Percentiles rank a stretch among this genome's conserved stretches.
Evolutionary conservation across 2,888 invertebrate species (phyloP).

Genomic region (Hypercompe scribonia): DNA sequence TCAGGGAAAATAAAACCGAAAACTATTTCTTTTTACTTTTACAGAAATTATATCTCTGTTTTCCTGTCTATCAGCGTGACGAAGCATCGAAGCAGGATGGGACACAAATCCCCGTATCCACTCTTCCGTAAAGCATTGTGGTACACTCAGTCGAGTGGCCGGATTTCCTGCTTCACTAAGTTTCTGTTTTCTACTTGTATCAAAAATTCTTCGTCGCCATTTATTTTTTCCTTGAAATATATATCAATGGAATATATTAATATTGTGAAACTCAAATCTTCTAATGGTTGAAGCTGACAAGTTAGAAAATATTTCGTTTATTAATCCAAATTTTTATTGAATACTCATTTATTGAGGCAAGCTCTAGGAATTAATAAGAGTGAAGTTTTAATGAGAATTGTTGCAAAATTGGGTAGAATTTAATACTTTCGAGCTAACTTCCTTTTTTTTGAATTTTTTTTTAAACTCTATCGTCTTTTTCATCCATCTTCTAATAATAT

Average conservation of each 20-base stretch:
- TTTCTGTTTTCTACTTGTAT: conserved; percentile 10
- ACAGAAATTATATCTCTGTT: background rate
- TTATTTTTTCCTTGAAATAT: background rate
- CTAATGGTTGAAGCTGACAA: too few relatives aligned
- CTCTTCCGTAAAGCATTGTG: conserved; percentile 21
- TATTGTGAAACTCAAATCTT: too few relatives aligned
- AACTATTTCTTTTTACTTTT: background rate
- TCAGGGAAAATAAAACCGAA: background rate
- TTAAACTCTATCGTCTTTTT: too few relatives aligned
- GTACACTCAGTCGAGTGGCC: conserved; percentile 14
- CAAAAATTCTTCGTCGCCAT: background rate
- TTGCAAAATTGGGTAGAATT: too few relatives aligned
- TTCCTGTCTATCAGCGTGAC: conserved; percentile 4
- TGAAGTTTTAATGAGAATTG: too few relatives aligned
- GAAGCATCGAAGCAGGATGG: background rate
- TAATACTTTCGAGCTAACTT: too few relatives aligned
- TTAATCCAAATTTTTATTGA: too few relatives aligned
- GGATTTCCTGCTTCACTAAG: conserved; percentile 17
- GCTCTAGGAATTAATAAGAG: too few relatives aligned
- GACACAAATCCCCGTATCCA: conserved; percentile 17
- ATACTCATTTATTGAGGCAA: too few relatives aligned
- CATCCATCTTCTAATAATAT: too few relatives aligned
- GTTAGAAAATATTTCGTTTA: too few relatives aligned
- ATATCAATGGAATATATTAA: background rate
- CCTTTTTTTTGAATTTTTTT: too few relatives aligned